A percentile compares a stretch with the other conserved stretches of the same genome.
phyloP scores from a whole-genome alignment of 2,888 invertebrate species.

The Apodemia duryi region DNA sequence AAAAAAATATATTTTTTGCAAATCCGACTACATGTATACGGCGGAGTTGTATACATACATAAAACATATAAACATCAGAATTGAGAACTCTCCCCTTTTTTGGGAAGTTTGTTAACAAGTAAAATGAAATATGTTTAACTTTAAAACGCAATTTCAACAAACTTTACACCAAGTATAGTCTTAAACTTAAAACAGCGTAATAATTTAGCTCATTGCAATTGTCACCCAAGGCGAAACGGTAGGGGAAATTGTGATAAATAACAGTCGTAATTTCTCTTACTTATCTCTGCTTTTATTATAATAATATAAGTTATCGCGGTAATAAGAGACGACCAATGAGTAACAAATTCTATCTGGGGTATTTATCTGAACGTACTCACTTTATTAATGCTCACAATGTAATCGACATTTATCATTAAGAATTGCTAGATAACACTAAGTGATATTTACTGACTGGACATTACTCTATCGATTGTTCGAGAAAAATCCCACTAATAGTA shows the following conservation, averaged over 20 bases:
- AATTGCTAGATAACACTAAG: not conserved
- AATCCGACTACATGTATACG: too few species aligned
- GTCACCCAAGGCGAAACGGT: slow-evolving; percentile 15
- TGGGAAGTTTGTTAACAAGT: not conserved
- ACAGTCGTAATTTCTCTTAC: slow-evolving; percentile 28
- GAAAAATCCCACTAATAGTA: not conserved
- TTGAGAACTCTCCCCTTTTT: too few species aligned
- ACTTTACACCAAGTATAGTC: not conserved
- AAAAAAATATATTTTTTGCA: too few species aligned
- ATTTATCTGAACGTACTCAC: slow-evolving; percentile 32
- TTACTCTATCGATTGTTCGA: not conserved
- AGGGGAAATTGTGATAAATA: slow-evolving; percentile 24
- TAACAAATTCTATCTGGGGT: slow-evolving; percentile 61
- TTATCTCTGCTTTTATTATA: slow-evolving; percentile 31
- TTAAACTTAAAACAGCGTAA: slow-evolving; percentile 13
- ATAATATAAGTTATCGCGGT: slow-evolving; percentile 52
- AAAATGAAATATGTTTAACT: slow-evolving; percentile 1
- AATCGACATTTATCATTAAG: slow-evolving; percentile 25
- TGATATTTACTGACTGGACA: slow-evolving; percentile 5
- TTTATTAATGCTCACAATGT: slow-evolving; percentile 28
- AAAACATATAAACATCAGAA: too few species aligned
- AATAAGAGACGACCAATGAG: slow-evolving; percentile 49
- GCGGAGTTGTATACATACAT: too few species aligned
- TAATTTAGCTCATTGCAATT: slow-evolving; percentile 14
- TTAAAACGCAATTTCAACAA: not conserved